Evolutionary conservation across 2,888 invertebrate genomes (phyloP).

Genomic region (Coelogynopora nodosa): DNA sequence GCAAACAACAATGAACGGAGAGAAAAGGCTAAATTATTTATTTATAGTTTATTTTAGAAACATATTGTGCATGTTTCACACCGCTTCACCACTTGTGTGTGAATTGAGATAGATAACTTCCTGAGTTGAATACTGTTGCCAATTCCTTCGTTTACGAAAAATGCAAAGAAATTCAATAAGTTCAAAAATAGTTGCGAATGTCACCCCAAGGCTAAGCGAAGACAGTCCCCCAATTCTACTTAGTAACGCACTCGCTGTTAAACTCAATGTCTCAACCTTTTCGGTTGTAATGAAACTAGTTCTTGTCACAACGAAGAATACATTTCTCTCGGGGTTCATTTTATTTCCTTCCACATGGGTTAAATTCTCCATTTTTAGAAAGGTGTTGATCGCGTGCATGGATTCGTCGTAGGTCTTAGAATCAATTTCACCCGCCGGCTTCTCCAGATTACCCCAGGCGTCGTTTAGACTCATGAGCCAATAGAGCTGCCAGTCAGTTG

Average conservation of each 20-base stretch:
- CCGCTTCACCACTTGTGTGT: neutral
- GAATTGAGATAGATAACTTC: neutral
- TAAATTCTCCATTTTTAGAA: neutral
- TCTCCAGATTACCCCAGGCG: slow-evolving; percentile 6
- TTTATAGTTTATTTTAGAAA: no score
- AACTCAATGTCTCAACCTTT: slow-evolving; percentile 39
- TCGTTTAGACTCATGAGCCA: slow-evolving; percentile 42
- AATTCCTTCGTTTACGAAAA: neutral
- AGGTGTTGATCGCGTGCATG: neutral
- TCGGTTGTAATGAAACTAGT: slow-evolving; percentile 25
- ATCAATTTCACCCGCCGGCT: neutral
- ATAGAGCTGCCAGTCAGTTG: slow-evolving; percentile 28
- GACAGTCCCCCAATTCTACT: slow-evolving; percentile 41
- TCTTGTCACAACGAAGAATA: slow-evolving; percentile 38
- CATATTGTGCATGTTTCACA: no score
- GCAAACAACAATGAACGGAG: no score
- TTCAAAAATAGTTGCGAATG: slow-evolving; percentile 42
- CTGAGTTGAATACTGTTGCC: neutral
- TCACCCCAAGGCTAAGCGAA: slow-evolving; percentile 38
- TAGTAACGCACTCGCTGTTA: slow-evolving; percentile 29
- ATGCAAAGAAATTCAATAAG: slow-evolving; percentile 37
- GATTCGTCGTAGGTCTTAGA: neutral
- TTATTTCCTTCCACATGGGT: neutral
- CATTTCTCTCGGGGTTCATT: neutral
- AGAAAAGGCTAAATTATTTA: no score